A percentile compares a stretch with the other conserved stretches of the same genome.
phyloP scores from a whole-genome alignment of 2,888 invertebrate genomes.

The Masnerella sp. region DNA sequence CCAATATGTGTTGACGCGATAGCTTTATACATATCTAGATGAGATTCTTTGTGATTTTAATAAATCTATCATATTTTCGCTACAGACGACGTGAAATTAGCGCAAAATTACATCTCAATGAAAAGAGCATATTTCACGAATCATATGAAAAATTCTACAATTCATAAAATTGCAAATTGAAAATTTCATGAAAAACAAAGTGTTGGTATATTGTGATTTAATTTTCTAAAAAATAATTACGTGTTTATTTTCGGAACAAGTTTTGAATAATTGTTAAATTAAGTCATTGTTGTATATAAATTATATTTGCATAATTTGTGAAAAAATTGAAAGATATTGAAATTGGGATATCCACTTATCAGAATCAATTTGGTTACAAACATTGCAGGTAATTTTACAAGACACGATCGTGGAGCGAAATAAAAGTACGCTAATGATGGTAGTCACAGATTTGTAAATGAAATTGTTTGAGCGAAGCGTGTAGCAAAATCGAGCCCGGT shows the following conservation, averaged over 20 bases:
- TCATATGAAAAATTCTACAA: neutral
- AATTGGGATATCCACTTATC: too few relatives aligned
- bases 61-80: constrained; percentile 2
- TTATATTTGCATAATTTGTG: too few relatives aligned
- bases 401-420: neutral
- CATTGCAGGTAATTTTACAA: neutral
- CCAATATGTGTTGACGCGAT: constrained; percentile 55
- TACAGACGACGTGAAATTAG: neutral
- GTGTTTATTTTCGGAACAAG: neutral
- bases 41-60: constrained; percentile 32
- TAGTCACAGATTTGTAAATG: constrained; percentile 75
- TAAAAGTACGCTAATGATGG: constrained; percentile 64
- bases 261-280: neutral
- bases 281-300: too few relatives aligned
- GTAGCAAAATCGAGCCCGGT: constrained; percentile 62
- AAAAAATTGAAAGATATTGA: too few relatives aligned
- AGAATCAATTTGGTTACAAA: too few relatives aligned
- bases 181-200: neutral
- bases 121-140: neutral
- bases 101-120: neutral
- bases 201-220: too few relatives aligned
- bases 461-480: constrained; percentile 72
- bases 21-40: constrained; percentile 24
- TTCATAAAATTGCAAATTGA: neutral
- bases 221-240: neutral